A percentile compares a stretch with the other conserved stretches of the same genome.
These are phyloP conservation scores for Pardosa pseudoannulata DNA, from an alignment of 2,888 invertebrate genomes.

Conservation along the genomic window DNA sequence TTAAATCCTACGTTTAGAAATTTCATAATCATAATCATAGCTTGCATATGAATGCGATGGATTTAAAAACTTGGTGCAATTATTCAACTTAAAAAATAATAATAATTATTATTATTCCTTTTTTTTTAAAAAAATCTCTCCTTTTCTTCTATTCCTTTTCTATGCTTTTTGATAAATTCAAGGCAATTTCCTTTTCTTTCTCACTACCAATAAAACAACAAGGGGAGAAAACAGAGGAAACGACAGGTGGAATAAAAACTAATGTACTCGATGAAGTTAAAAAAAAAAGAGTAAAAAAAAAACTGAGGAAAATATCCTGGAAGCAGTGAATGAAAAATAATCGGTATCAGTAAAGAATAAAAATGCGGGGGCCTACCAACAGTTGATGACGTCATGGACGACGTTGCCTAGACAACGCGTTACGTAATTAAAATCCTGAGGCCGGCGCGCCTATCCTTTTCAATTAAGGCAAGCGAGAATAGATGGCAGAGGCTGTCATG, in stretches of 20 bases:
- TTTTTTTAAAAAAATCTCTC: too few species aligned
- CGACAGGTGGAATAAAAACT: conserved; percentile 63
- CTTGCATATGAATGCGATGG: too few species aligned
- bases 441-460: conserved; percentile 54
- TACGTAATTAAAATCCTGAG: conserved; percentile 68
- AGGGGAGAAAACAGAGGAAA: conserved; percentile 3
- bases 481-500: conserved; percentile 66
- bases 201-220: neutral
- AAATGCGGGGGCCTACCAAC: conserved; percentile 34
- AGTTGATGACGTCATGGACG: conserved; percentile 51
- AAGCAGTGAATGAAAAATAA: conserved; percentile 60
- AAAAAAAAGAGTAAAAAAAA: neutral
- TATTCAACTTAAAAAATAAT: too few species aligned
- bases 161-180: neutral
- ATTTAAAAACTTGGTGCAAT: too few species aligned
- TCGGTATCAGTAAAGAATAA: conserved; percentile 30
- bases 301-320: neutral
- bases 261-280: conserved; percentile 28
- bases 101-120: too few species aligned
- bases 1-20: too few species aligned
- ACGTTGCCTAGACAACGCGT: conserved; percentile 53
- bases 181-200: conserved; percentile 3
- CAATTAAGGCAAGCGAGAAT: conserved; percentile 62
- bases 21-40: too few species aligned
- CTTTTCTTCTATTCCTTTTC: neutral